These are phyloP conservation scores for Rhadina sibilatrix DNA, from an alignment of 2,113 vertebrate species.

Conservation along the genomic window DNA sequence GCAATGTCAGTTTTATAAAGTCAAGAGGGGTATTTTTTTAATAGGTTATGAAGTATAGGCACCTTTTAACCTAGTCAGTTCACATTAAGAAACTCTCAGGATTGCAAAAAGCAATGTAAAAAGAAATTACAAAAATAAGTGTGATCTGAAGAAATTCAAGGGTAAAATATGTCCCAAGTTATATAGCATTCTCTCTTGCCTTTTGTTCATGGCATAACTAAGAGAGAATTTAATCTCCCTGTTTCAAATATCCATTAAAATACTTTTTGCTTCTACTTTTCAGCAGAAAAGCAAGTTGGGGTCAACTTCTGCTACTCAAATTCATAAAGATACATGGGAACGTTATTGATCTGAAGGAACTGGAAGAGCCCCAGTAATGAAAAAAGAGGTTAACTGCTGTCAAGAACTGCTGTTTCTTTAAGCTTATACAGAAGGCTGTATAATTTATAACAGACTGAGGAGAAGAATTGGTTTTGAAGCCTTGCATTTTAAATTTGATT, in stretches of 20 bases:
- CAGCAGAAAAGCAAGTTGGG: slow-evolving; percentile 40
- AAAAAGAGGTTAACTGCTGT: neutral
- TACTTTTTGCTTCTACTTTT: slow-evolving; percentile 26
- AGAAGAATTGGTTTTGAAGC: neutral
- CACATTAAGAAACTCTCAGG: neutral
- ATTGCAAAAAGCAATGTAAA: neutral
- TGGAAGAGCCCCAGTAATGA: slow-evolving; percentile 2
- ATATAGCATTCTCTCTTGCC: neutral
- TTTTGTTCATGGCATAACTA: neutral
- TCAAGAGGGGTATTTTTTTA: neutral
- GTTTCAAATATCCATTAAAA: slow-evolving; percentile 29
- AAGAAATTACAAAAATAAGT: neutral
- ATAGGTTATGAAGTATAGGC: neutral
- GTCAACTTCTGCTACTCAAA: slow-evolving; percentile 37
- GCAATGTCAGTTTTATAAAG: neutral
- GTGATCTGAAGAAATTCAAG: neutral
- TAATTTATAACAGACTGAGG: neutral
- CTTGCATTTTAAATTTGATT: neutral
- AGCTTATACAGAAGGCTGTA: neutral
- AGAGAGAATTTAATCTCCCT: slow-evolving; percentile 39
- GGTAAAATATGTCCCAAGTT: neutral
- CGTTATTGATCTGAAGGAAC: slow-evolving; percentile 36
- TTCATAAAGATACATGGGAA: slow-evolving; percentile 38
- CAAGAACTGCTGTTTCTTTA: neutral
- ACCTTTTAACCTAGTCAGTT: neutral